phyloP scores from a whole-genome alignment of 2,888 invertebrate genomes.

The Drosophila barbarae region DNA sequence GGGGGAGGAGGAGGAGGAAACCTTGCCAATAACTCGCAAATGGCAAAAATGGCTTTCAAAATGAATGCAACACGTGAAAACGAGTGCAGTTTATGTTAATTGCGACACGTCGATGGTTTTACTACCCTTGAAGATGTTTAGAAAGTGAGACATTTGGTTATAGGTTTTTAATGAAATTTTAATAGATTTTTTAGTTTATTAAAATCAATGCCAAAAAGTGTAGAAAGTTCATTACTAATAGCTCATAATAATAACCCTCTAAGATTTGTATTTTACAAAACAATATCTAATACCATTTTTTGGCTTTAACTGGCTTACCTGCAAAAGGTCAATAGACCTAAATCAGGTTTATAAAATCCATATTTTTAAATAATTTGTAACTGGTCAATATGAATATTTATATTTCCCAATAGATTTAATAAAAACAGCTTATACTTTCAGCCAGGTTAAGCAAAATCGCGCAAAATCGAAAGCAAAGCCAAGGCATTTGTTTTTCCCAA shows the following conservation, averaged over 20 bases:
- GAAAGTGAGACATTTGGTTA: background rate
- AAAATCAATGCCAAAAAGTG: background rate
- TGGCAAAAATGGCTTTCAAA: constrained; percentile 63
- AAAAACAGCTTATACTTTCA: constrained; percentile 10
- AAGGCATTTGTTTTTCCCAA: constrained; percentile 60
- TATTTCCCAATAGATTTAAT: background rate
- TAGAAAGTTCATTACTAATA: background rate
- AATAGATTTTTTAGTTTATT: background rate
- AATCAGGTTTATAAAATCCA: background rate
- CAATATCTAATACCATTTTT: too few species aligned
- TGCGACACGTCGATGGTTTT: background rate
- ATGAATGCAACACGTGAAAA: constrained; percentile 32
- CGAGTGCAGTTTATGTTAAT: constrained; percentile 14
- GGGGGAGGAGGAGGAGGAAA: constrained; percentile 43
- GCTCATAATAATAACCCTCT: background rate
- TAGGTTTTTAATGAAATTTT: background rate
- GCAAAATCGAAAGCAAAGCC: constrained; percentile 67
- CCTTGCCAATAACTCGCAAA: constrained; percentile 62
- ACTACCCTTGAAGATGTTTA: constrained; percentile 10
- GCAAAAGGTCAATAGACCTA: background rate
- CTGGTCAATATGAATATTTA: background rate
- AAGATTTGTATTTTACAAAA: background rate
- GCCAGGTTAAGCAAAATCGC: constrained; percentile 17
- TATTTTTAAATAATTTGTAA: background rate
- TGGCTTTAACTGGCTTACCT: background rate